Evolutionary conservation across 2,113 vertebrate genomes (phyloP).

Genomic region (Dromiciops gliroides): DNA sequence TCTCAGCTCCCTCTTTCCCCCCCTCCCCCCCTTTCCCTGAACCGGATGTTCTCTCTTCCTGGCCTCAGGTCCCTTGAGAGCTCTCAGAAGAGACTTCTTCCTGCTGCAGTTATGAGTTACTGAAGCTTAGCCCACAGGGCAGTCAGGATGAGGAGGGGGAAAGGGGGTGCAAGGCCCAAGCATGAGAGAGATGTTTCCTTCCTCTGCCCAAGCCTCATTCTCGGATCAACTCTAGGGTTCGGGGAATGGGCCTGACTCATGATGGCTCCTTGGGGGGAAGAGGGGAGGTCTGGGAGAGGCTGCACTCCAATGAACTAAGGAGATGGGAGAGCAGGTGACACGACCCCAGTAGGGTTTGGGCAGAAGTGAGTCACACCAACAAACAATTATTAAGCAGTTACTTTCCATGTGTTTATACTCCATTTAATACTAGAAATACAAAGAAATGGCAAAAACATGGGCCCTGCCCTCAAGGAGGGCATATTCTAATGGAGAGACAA

Average conservation of each 20-base stretch:
- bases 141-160: not conserved
- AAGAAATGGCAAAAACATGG: not conserved
- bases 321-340: not conserved
- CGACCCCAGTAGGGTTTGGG: not conserved
- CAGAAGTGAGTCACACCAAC: not conserved
- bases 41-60: slow-evolving; percentile 33
- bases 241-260: slow-evolving; percentile 64
- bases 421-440: not conserved
- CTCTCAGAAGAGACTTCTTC: slow-evolving; percentile 67
- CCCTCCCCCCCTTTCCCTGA: not conserved
- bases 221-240: slow-evolving; percentile 45
- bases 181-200: slow-evolving; percentile 56
- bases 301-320: not conserved
- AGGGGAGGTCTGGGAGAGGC: not conserved
- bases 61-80: slow-evolving; percentile 48
- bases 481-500: not conserved
- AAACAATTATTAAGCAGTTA: not conserved
- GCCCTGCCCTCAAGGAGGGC: not conserved
- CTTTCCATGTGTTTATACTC: not conserved
- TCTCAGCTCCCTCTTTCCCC: not conserved
- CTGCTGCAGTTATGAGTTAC: slow-evolving; percentile 3
- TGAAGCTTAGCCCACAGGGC: not conserved
- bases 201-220: slow-evolving; percentile 58
- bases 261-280: slow-evolving; percentile 7
- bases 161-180: not conserved